Conservation (phyloP, 2,797 vertebrate genomes). For the Falco peregrinus region DNA sequence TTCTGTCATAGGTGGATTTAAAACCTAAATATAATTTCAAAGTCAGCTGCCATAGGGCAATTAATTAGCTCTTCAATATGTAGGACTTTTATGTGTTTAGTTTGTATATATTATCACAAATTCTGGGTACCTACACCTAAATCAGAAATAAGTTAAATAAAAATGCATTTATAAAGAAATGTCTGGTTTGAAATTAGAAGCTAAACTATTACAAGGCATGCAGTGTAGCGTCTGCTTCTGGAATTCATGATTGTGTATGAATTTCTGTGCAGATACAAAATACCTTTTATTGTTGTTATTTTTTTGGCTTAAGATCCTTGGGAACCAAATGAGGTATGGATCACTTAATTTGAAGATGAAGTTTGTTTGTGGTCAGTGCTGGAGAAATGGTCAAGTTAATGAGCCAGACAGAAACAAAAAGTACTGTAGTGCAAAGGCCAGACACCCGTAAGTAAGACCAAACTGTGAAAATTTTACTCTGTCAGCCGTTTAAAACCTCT, state of each 20-base stretch:
- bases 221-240: background rate
- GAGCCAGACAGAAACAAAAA: constrained; percentile 97
- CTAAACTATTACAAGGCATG: background rate
- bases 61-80: background rate
- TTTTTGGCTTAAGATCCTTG: constrained; percentile 76
- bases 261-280: constrained; percentile 18
- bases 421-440: constrained; percentile 96
- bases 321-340: constrained; percentile 82
- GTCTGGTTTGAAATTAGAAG: background rate
- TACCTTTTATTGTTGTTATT: background rate
- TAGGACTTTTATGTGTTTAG: background rate
- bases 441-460: constrained; percentile 87
- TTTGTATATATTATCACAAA: background rate
- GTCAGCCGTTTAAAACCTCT: background rate
- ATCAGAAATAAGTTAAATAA: background rate
- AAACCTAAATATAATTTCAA: background rate
- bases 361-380: constrained; percentile 95
- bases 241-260: background rate
- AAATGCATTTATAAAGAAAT: background rate
- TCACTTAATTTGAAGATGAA: constrained; percentile 93
- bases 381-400: constrained; percentile 94
- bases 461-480: background rate
- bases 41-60: background rate
- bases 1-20: background rate
- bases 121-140: background rate